Conservation (phyloP, 2,797 vertebrate species). For the Meda fulgida region DNA sequence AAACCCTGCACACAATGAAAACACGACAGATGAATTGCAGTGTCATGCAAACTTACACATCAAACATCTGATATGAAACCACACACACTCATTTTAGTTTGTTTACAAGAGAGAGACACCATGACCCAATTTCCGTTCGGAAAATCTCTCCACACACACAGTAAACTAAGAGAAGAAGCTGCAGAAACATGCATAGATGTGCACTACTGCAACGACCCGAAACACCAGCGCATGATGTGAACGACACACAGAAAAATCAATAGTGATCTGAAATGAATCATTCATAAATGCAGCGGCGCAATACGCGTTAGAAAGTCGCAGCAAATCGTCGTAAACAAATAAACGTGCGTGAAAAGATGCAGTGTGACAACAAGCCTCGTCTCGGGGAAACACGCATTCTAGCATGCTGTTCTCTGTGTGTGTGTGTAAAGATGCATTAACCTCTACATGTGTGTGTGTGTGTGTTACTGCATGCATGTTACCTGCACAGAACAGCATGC, state of each 20-base stretch:
- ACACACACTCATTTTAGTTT: slow-evolving; percentile 15
- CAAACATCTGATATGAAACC: not conserved
- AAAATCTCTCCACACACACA: not conserved
- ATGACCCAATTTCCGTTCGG: slow-evolving; percentile 9
- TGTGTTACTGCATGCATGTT: not conserved
- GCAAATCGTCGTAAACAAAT: not conserved
- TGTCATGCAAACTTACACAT: slow-evolving; percentile 23
- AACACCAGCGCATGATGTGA: not conserved
- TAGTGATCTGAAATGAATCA: not conserved
- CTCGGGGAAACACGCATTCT: not conserved
- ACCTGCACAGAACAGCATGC: not conserved
- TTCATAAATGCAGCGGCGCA: not conserved
- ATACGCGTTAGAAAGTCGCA: not conserved
- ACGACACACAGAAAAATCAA: not conserved
- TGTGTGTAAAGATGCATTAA: not conserved
- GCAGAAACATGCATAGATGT: not conserved
- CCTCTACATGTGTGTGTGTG: not conserved
- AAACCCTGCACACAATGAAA: too few species aligned
- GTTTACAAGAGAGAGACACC: slow-evolving; percentile 23
- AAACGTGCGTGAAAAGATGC: not conserved
- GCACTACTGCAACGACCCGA: not conserved
- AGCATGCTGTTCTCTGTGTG: not conserved
- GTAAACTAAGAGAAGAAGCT: not conserved
- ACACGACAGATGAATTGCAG: not conserved
- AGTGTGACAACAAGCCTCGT: too few species aligned